Conservation (phyloP, 2,113 vertebrate species). For the Antennarius striatus region DNA sequence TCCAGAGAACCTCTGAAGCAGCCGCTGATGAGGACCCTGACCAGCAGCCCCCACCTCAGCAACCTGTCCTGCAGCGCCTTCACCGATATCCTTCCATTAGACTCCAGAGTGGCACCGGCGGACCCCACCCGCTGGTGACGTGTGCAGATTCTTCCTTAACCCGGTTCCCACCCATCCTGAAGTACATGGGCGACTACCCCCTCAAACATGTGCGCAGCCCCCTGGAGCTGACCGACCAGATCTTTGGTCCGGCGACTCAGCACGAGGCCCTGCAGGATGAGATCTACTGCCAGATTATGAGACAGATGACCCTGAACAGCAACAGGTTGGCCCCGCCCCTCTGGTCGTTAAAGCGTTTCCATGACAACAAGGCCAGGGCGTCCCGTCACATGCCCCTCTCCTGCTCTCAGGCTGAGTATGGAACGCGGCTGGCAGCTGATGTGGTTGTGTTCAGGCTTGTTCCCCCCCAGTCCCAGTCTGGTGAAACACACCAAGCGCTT, state of each 20-base stretch:
- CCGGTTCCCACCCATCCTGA: constrained; percentile 84
- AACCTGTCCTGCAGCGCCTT: constrained; percentile 85
- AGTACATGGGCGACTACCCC: constrained; percentile 97
- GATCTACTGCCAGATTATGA: constrained; percentile 97
- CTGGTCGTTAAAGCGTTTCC: no score
- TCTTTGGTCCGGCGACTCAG: constrained; percentile 85
- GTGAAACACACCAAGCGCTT: constrained; percentile 84
- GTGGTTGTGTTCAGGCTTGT: constrained; percentile 92
- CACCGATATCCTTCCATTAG: constrained; percentile 89
- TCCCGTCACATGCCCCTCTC: neutral
- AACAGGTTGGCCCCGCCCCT: constrained; percentile 72
- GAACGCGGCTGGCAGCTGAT: constrained; percentile 92
- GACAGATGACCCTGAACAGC: constrained; percentile 88
- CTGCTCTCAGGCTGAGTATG: constrained; percentile 82
- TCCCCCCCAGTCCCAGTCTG: constrained; percentile 83
- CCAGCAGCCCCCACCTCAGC: constrained; percentile 79
- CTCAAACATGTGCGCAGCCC: constrained; percentile 81
- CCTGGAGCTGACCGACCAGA: constrained; percentile 88
- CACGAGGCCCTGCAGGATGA: constrained; percentile 85
- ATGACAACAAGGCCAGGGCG: neutral
- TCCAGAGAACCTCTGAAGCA: constrained; percentile 87
- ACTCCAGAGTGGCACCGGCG: no score
- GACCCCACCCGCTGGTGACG: no score
- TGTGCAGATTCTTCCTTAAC: constrained; percentile 73
- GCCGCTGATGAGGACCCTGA: constrained; percentile 83